These are phyloP conservation scores for Psittacus erithacus DNA, from an alignment of 2,113 vertebrate species.

Conservation along the genomic window DNA sequence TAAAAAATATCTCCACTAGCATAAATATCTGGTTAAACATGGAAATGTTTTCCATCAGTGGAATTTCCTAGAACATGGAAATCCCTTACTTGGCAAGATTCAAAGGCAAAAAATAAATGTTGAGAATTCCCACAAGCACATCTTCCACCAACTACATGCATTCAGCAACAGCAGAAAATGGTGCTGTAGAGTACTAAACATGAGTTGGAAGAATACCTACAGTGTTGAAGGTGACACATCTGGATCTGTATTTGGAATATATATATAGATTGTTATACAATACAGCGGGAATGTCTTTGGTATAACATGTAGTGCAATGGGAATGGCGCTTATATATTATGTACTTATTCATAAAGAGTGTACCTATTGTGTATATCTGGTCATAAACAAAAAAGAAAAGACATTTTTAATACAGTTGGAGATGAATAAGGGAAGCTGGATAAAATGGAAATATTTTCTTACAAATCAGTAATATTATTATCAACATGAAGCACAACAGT, in stretches of 20 bases:
- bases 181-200: background rate
- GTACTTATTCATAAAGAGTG: background rate
- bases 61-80: background rate
- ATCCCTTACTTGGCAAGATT: background rate
- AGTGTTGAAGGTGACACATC: background rate
- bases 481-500: background rate
- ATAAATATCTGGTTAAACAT: background rate
- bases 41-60: background rate
- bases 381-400: background rate
- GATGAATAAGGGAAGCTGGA: background rate
- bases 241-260: background rate
- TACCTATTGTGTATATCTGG: background rate
- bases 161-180: background rate
- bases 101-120: background rate
- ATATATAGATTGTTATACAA: background rate
- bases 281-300: background rate
- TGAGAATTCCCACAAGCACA: background rate
- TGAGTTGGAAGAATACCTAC: background rate
- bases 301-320: background rate
- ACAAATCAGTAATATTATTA: background rate
- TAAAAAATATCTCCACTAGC: background rate
- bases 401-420: background rate
- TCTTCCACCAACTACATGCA: background rate
- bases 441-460: background rate
- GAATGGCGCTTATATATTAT: background rate